phyloP scores from a whole-genome alignment of 2,797 vertebrate genomes.

The Scolopax bukidnonensis region DNA sequence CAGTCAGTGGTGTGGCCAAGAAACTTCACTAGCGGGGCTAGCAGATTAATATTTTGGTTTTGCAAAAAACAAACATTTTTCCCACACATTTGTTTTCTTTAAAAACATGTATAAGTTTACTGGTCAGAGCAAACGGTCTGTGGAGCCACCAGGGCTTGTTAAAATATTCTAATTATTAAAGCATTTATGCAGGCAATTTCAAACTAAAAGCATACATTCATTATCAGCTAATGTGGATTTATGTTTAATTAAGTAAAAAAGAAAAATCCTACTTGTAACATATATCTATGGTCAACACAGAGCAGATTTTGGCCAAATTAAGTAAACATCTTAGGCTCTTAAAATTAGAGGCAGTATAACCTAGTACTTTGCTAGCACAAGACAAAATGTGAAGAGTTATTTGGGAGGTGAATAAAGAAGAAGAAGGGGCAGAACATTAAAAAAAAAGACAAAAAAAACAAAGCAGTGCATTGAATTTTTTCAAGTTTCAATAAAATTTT shows the following conservation, averaged over 20 bases:
- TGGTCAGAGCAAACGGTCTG: conserved; percentile 15
- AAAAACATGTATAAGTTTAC: conserved; percentile 51
- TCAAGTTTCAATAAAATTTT: not conserved
- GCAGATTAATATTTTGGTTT: conserved; percentile 35
- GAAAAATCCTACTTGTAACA: not conserved
- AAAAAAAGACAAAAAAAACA: not conserved
- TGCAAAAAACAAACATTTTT: conserved; percentile 43
- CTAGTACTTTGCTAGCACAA: not conserved
- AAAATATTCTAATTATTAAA: conserved; percentile 44
- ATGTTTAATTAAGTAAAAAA: conserved; percentile 20
- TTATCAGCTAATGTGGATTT: conserved; percentile 29
- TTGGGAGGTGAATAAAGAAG: not conserved
- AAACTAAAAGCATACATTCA: conserved; percentile 42
- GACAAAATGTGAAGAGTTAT: not conserved
- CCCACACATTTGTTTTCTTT: conserved; percentile 55
- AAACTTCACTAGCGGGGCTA: conserved; percentile 12
- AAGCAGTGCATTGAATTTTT: not conserved
- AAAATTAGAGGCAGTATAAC: not conserved
- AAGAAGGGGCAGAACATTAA: not conserved
- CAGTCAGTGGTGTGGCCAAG: conserved; percentile 18
- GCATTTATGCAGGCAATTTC: conserved; percentile 26
- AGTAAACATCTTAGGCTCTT: not conserved
- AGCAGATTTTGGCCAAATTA: not conserved
- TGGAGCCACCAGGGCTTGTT: conserved; percentile 60
- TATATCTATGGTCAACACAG: not conserved